Conservation (phyloP, 2,888 invertebrate genomes). For the Leptinotarsa juncta region DNA sequence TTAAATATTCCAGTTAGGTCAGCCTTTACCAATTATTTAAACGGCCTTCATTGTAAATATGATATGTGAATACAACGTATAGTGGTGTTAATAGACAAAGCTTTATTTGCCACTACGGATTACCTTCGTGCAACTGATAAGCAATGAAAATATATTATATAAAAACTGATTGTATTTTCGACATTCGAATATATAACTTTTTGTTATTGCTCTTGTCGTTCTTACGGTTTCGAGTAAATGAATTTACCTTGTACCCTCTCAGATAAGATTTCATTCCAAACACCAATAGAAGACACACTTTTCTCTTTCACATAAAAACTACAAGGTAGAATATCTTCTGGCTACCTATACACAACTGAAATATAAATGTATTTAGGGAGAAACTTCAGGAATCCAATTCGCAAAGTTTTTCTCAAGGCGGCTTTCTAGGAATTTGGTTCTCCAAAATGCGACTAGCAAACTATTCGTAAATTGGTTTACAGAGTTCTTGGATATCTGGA, state of each 20-base stretch:
- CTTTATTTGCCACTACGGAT: too few species aligned
- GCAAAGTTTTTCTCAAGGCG: conserved; percentile 61
- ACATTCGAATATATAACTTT: too few species aligned
- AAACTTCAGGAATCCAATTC: conserved; percentile 62
- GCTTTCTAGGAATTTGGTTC: conserved; percentile 57
- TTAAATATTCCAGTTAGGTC: too few species aligned
- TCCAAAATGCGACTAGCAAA: conserved; percentile 58
- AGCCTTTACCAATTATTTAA: too few species aligned
- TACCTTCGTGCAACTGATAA: too few species aligned
- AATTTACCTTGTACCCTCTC: neutral
- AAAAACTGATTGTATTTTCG: too few species aligned
- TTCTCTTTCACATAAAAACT: neutral
- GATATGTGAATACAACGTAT: too few species aligned
- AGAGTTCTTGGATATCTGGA: conserved; percentile 30
- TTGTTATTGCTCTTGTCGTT: too few species aligned
- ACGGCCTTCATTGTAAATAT: too few species aligned
- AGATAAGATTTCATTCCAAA: neutral
- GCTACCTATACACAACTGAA: conserved; percentile 3
- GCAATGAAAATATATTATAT: too few species aligned
- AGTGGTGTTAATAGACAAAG: too few species aligned
- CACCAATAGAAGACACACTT: neutral
- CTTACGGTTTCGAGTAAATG: too few species aligned
- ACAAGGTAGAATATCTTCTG: neutral
- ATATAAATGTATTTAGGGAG: conserved; percentile 50
- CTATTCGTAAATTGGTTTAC: conserved; percentile 61